Evolutionary conservation across 2,113 vertebrate species (phyloP).

Genomic region (Phaethornis superciliosus): DNA sequence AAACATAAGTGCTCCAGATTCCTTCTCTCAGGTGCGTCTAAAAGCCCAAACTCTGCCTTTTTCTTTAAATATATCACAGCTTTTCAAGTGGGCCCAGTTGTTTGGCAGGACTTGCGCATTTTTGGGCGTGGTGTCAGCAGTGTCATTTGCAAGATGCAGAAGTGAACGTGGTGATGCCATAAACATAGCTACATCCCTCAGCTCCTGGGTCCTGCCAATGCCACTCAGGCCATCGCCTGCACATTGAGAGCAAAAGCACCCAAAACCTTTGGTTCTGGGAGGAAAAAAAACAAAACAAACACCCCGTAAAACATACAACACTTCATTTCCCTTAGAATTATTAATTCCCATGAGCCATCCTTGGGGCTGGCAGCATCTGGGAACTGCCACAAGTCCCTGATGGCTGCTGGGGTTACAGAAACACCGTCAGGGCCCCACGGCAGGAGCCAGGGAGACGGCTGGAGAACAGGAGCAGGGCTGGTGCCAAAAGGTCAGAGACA

Average conservation of each 20-base stretch:
- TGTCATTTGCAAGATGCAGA: background rate
- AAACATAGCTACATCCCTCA: background rate
- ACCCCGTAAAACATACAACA: background rate
- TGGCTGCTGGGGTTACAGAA: background rate
- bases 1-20: background rate
- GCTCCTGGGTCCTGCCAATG: background rate
- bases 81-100: background rate
- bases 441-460: background rate
- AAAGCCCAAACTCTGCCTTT: background rate
- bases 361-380: fast-evolving
- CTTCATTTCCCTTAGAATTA: background rate
- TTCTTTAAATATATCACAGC: background rate
- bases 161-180: background rate
- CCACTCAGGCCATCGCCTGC: background rate
- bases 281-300: background rate
- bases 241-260: background rate
- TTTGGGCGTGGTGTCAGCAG: background rate
- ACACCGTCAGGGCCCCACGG: background rate
- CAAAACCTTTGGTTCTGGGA: background rate
- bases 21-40: background rate
- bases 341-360: background rate
- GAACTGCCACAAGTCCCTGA: background rate
- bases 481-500: conserved; percentile 56
- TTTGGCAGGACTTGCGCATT: background rate
- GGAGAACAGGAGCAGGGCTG: background rate